Evolutionary conservation across 2,797 vertebrate genomes (phyloP), one percentile per base, ranked within the genome.

Genomic region (Catamblyrhynchus diadema): DNA sequence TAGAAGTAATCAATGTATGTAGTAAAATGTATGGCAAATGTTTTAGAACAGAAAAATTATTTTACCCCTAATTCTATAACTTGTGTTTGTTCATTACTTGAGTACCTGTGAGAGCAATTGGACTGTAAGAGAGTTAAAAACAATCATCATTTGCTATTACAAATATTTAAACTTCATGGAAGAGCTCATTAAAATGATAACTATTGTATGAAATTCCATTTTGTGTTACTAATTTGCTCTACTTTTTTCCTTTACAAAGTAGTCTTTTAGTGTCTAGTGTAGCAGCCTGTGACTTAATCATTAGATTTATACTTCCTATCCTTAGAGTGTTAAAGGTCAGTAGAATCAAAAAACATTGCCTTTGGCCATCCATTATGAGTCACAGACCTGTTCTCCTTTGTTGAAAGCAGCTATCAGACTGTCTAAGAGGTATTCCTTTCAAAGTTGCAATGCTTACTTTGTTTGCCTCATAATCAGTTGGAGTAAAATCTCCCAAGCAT

Each of bases 321-420:
- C 64, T 54, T 78, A 80, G 70, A 92, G 87, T 94, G 94, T 66
- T 93, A 95, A 96, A 96, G 94, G 96, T 95, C 94, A 94, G 82
- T 86, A 59, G 80, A 96, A 96, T 96, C 83, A 97, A 93, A 96
- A 95, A 96, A 66, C 87, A 80, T 93, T 95, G 95, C 93, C 95
- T 97, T 96, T 96, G 90, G 97, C 96, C 94, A 96, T 96, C 94
- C 61, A 84, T 96, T 97, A 92, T 84, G 87, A 96, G 90, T 95
- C 91, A 86, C 37, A 88, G 96, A 94, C 92, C 72, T 96, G 48
- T 48, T 81, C 80, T 90, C 64, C 86, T 96, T 95, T 93, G 87
- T 84, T 95, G 94, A 97, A 97, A 97, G 90, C 80, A 84, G 35
- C 61, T 88, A 90, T 94, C 77, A 80, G 75, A 73, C 66, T 92